Conservation (phyloP, 2,113 vertebrate genomes). For the Stictonetta naevosa region DNA sequence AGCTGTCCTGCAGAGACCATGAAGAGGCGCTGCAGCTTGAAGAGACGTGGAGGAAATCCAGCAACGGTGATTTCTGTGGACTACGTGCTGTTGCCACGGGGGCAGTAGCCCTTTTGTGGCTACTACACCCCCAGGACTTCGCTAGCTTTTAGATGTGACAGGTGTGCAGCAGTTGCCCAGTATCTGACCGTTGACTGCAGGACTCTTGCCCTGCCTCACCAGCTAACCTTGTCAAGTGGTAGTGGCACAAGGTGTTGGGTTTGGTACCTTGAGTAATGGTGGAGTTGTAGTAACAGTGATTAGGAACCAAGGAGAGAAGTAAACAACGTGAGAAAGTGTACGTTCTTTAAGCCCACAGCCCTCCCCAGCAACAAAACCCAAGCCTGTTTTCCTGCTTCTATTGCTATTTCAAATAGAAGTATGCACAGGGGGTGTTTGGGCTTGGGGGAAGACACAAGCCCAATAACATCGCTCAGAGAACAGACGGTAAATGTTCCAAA, state of each 20-base stretch:
- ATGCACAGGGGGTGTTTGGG: too few relatives aligned
- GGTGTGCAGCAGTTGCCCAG: background rate
- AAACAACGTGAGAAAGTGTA: background rate
- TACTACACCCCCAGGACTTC: background rate
- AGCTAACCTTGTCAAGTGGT: background rate
- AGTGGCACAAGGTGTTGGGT: background rate
- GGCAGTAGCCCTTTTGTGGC: background rate
- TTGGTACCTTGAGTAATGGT: background rate
- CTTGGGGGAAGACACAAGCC: background rate
- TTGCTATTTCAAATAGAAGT: background rate
- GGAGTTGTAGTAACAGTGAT: background rate
- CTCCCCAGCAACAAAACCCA: too few relatives aligned
- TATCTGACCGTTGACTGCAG: background rate
- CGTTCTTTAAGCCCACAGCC: background rate
- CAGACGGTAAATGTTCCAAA: background rate
- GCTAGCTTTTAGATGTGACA: background rate
- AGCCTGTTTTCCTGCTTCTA: rapidly evolving
- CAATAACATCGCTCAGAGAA: background rate
- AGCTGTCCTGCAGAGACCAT: background rate
- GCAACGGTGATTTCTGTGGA: background rate
- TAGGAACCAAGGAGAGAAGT: background rate
- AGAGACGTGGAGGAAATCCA: background rate
- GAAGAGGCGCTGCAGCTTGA: background rate
- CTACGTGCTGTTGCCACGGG: background rate
- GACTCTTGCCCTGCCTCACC: background rate